Percentiles rank a stretch among this genome's conserved stretches.
phyloP scores from a whole-genome alignment of 2,888 invertebrate genomes.

The Ariolimax columbianus region DNA sequence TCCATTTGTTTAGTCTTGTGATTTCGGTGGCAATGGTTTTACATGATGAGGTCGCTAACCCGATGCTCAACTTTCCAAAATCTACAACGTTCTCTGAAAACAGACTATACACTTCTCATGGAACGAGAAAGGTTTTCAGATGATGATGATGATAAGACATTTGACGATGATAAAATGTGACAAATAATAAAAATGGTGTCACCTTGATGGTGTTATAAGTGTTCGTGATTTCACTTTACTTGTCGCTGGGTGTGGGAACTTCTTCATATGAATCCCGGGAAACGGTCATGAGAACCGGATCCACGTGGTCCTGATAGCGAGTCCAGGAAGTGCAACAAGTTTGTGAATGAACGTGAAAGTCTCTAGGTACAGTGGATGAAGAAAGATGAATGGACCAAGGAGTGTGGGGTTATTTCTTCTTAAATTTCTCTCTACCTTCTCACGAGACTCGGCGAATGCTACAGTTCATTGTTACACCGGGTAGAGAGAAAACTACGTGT shows the following conservation, averaged over 20 bases:
- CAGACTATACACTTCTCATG: too few relatives aligned
- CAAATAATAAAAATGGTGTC: not conserved
- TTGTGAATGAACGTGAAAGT: not conserved
- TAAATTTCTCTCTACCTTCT: not conserved
- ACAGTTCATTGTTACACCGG: constrained; percentile 15
- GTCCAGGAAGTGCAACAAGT: constrained; percentile 4
- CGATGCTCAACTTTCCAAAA: too few relatives aligned
- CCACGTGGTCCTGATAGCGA: too few relatives aligned
- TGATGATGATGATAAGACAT: too few relatives aligned
- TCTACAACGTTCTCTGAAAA: too few relatives aligned
- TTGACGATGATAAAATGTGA: too few relatives aligned
- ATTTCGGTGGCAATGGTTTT: too few relatives aligned
- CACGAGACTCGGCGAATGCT: not conserved
- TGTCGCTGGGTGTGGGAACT: not conserved
- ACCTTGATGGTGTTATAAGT: not conserved
- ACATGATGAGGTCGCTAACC: too few relatives aligned
- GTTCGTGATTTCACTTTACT: not conserved
- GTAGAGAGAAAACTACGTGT: not conserved
- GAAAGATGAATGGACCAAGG: not conserved
- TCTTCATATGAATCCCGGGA: not conserved
- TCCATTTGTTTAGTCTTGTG: too few relatives aligned
- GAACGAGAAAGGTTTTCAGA: too few relatives aligned
- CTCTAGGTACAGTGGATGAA: not conserved
- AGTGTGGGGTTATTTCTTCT: not conserved
- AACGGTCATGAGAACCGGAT: not conserved